These are phyloP conservation scores for Penaeus monodon DNA, from an alignment of 2,888 invertebrate species.

Conservation along the genomic window DNA sequence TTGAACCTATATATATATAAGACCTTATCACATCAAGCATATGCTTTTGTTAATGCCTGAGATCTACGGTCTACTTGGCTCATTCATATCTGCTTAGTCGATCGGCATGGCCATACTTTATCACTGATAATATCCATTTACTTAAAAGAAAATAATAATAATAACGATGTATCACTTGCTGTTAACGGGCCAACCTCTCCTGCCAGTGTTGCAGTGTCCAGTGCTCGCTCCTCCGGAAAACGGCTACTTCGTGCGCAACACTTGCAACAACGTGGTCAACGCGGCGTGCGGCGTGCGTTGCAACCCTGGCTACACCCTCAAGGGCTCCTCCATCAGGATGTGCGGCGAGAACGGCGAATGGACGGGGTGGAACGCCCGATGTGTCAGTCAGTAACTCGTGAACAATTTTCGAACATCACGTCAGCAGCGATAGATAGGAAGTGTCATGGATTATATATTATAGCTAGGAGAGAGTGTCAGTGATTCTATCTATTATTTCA, in stretches of 20 bases:
- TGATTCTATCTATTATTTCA: too few species aligned
- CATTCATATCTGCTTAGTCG: too few species aligned
- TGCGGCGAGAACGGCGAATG: constrained; percentile 78
- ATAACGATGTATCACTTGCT: background rate
- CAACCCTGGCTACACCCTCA: constrained; percentile 74
- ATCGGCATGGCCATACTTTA: too few species aligned
- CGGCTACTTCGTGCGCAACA: constrained; percentile 78
- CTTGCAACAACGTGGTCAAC: constrained; percentile 77
- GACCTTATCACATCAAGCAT: too few species aligned
- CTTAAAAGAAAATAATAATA: background rate
- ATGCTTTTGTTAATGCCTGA: too few species aligned
- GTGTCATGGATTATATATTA: too few species aligned
- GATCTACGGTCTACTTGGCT: too few species aligned
- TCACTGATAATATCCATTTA: too few species aligned
- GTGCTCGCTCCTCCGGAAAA: constrained; percentile 75
- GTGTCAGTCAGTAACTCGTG: constrained; percentile 73
- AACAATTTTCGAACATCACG: too few species aligned
- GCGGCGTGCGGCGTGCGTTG: constrained; percentile 81
- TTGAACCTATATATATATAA: too few species aligned
- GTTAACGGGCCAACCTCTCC: background rate
- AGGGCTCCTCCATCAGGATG: constrained; percentile 72
- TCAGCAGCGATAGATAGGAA: too few species aligned
- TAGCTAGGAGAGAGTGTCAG: too few species aligned
- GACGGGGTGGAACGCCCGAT: constrained; percentile 77
- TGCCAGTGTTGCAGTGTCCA: constrained; percentile 73